Conservation (phyloP, 2,797 vertebrate genomes). For the Acipenser ruthenus region DNA sequence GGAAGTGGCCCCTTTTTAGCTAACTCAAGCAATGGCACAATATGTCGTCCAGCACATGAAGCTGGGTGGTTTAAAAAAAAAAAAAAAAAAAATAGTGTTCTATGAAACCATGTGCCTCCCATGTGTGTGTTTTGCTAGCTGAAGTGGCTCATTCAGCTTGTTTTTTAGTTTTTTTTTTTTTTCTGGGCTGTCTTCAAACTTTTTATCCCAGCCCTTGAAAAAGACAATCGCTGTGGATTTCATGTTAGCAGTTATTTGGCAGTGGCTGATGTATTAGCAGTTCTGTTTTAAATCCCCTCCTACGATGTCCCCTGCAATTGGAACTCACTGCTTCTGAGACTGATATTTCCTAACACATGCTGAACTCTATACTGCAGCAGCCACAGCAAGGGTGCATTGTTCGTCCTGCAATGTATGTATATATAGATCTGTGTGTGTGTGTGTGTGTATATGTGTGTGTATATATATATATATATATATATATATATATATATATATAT, state of each 20-base stretch:
- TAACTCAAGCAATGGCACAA: constrained; percentile 28
- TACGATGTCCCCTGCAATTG: background rate
- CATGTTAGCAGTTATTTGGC: constrained; percentile 80
- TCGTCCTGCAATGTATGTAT: background rate
- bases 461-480: too few relatives aligned
- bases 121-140: constrained; percentile 56
- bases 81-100: constrained; percentile 47
- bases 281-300: constrained; percentile 54
- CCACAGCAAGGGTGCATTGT: background rate
- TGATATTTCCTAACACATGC: background rate
- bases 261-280: constrained; percentile 75
- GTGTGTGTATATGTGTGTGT: too few relatives aligned
- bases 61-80: constrained; percentile 34
- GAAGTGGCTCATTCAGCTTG: constrained; percentile 39
- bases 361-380: background rate
- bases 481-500: too few relatives aligned
- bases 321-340: background rate
- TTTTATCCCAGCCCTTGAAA: constrained; percentile 64
- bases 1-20: background rate
- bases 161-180: constrained; percentile 34
- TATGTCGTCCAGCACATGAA: constrained; percentile 34
- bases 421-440: too few relatives aligned
- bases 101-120: constrained; percentile 68
- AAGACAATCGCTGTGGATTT: constrained; percentile 79
- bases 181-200: constrained; percentile 70